Conservation (phyloP, 1,140 invertebrate genomes). For the Brachionus manjavacas region DNA sequence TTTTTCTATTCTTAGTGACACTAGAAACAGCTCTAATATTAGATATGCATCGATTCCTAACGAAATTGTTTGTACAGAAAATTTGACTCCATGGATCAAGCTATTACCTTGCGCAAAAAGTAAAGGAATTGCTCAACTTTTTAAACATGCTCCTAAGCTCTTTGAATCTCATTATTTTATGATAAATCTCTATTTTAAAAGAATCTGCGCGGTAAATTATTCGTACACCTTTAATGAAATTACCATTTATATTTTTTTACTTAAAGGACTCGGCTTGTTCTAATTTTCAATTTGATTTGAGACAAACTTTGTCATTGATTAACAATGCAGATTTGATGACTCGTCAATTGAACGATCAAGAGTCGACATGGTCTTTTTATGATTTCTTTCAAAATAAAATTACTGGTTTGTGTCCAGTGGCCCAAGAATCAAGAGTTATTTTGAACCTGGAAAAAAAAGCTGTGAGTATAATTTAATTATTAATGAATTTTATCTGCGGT, state of each 20-base stretch:
- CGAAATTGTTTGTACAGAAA: conserved; percentile 94
- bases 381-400: conserved; percentile 26
- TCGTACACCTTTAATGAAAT: not conserved
- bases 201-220: conserved; percentile 65
- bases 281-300: not conserved
- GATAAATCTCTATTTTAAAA: conserved; percentile 75
- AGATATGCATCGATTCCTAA: conserved; percentile 81
- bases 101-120: conserved; percentile 73
- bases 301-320: conserved; percentile 26
- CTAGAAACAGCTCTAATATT: conserved; percentile 49
- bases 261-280: not conserved
- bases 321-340: not conserved
- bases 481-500: not conserved
- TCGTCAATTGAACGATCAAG: not conserved
- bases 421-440: not conserved
- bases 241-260: not conserved
- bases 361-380: not conserved
- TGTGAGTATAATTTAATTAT: not conserved
- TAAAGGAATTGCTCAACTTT: conserved; percentile 61
- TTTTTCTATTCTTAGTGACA: not conserved
- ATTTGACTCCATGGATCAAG: conserved; percentile 96
- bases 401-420: not conserved
- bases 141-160: conserved; percentile 82
- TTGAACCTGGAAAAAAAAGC: not conserved
- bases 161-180: conserved; percentile 91